Evolutionary conservation across 2,797 vertebrate genomes (phyloP), one percentile per base, ranked within the genome.

Genomic region (Oryzias sinensis): DNA sequence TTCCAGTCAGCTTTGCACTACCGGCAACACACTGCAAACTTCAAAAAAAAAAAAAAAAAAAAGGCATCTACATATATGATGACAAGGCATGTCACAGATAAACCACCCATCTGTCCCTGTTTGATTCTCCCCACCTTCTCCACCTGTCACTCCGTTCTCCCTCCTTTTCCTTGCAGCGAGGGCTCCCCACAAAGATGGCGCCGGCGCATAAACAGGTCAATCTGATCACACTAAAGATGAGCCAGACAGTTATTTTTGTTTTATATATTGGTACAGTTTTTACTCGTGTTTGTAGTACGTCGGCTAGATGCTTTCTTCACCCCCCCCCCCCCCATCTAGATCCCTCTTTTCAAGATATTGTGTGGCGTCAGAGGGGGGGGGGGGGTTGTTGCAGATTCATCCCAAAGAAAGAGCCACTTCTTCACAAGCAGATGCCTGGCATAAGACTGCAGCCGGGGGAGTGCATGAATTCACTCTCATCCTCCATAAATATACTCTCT

Each of bases 341-440:
- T 68, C 69, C 52, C 49, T 57, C 42, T 42, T 61, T 60, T 59
- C 29, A 46, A 53, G 49, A 15, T n/a, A 47, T 37, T 41, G n/a
- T 47, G 52, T 11, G 15, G 24, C 1, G 17, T 40, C 13, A 9
- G 43, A 6, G 43, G 40, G 46, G 15, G 20, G 20, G 43, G 16
- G 50, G 48, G 43, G 41, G 3, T 4, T 48, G 20, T 43, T 24
- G 61, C 65, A 76, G 70, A 79, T 80, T 59, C 77, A 72, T 82
- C 75, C 66, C 48, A 49, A 65, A 65, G 70, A 88, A 84, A 66
- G 72, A 79, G 79, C 73, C 84, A 81, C 81, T 84, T 80, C 81
- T 84, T 80, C 81, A 83, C 75, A 85, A 87, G 83, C 84, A 88
- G 85, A 89, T 84, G 87, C 85, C 83, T 85, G 81, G 75, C 80